Evolutionary conservation across 2,888 invertebrate species (phyloP).

Genomic region (Pogonocherus hispidulus): DNA sequence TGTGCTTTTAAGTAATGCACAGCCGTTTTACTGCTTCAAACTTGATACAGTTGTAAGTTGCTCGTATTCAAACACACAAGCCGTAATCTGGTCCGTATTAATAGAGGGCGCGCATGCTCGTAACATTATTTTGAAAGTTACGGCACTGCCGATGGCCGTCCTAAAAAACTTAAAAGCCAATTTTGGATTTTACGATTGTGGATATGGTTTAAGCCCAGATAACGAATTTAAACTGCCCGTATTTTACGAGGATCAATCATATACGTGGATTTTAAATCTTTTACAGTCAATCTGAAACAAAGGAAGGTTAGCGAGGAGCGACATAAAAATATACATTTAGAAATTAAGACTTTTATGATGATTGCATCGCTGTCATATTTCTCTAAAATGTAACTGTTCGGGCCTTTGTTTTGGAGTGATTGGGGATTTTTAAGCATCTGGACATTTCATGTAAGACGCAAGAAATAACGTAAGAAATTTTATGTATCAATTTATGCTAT

Average conservation of each 20-base stretch:
- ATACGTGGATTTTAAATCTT: slow-evolving; percentile 49
- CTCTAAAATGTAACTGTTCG: slow-evolving; percentile 24
- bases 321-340: slow-evolving; percentile 54
- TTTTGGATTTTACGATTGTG: slow-evolving; percentile 54
- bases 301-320: slow-evolving; percentile 45
- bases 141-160: slow-evolving; percentile 50
- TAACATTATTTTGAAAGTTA: slow-evolving; percentile 53
- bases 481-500: too few species aligned
- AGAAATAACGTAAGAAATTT: too few species aligned
- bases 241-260: slow-evolving; percentile 56
- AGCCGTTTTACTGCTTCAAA: not conserved
- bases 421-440: slow-evolving; percentile 1
- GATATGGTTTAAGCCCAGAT: slow-evolving; percentile 38
- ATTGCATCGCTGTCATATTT: slow-evolving; percentile 45
- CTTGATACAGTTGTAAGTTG: not conserved
- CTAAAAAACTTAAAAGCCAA: slow-evolving; percentile 57
- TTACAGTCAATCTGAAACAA: slow-evolving; percentile 48
- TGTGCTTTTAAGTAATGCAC: slow-evolving; percentile 10
- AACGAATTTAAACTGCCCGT: slow-evolving; percentile 39
- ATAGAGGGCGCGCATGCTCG: not conserved
- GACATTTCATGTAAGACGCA: too few species aligned
- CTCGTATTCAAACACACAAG: not conserved
- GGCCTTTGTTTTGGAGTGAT: slow-evolving; percentile 6
- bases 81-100: not conserved
- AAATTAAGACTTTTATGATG: slow-evolving; percentile 59